Base-by-base conservation (phyloP, 2,888 invertebrate genomes). In the Phengaris alcon region DNA sequence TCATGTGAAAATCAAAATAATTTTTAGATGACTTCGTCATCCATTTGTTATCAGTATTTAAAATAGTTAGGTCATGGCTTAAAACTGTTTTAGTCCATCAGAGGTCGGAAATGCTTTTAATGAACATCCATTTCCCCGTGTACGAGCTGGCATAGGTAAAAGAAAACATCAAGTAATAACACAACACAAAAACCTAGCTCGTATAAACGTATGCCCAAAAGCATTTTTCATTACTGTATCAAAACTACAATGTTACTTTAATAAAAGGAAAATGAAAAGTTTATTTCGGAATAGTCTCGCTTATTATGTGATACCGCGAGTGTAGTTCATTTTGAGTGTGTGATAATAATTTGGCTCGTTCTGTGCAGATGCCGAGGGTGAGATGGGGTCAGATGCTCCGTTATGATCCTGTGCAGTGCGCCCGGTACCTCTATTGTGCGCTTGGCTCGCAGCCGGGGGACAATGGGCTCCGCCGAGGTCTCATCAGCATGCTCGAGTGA, bases 361-460 rank as follows among this genome's bases (percentile, higher is more conserved):
- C 46, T 35, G 52, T 70, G 57, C 84, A 93, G 93, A 88, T 84
- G 78, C 86, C 88, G 8, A 86, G 84, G 77, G 93, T 93, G 44
- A 84, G 91, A 82, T 93, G 93, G 93, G 88, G 86, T 79, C 88
- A 86, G 83, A 91, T 93, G 81, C 82, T 92, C 76, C 83, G 81
- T 59, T 85, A 87, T 81, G 93, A 93, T 79, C 86, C 87, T 48
- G 86, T 90, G 80, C 89, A 91, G 82, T 93, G 93, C 79, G 89
- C 90, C 5, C 85, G 90, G 59, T 86, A 86, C 79, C 82, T 93
- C 77, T 93, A 87, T 84, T 93, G 93, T 83, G 88, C 87, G 70
- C 82, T 93, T 6, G 93, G 93, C 7, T 85, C 86, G 12, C 81
- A 82, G 68, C 81, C 82, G 0, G 79, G 81, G 7, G 83, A 86